Percentiles rank a stretch among this genome's conserved stretches.
Conservation (phyloP, 2,113 vertebrate species). For the Steatornis caripensis region DNA sequence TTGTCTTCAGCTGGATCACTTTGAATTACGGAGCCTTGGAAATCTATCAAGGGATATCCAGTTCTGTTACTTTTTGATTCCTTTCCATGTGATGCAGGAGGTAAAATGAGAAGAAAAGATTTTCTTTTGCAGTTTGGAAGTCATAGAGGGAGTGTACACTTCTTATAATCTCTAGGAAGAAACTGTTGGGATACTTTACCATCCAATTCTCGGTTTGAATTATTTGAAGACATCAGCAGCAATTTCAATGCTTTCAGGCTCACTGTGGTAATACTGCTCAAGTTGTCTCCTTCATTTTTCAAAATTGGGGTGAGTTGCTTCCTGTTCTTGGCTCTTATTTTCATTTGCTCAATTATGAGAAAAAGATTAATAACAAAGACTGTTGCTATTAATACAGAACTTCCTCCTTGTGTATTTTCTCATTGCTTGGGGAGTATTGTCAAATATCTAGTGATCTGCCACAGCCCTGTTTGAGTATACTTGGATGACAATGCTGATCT, state of each 20-base stretch:
- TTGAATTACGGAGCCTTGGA: neutral
- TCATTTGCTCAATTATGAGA: neutral
- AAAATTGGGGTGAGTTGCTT: neutral
- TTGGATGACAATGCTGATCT: neutral
- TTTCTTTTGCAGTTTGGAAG: neutral
- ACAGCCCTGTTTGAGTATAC: neutral
- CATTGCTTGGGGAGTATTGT: neutral
- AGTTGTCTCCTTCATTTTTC: neutral
- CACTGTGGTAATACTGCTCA: neutral
- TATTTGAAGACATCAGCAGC: neutral
- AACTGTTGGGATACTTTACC: neutral
- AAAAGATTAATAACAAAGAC: neutral
- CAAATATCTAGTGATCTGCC: neutral
- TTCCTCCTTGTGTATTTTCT: neutral
- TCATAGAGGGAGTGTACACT: neutral
- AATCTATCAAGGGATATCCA: neutral
- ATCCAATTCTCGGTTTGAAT: neutral
- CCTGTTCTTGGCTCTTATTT: neutral
- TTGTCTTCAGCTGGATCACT: neutral
- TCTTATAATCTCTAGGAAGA: neutral
- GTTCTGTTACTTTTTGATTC: neutral
- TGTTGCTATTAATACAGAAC: neutral
- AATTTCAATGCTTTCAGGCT: neutral
- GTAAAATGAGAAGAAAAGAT: neutral
- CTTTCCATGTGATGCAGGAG: neutral